These are phyloP conservation scores for Nylanderia fulva DNA, from an alignment of 1,140 invertebrate genomes.

Conservation along the genomic window DNA sequence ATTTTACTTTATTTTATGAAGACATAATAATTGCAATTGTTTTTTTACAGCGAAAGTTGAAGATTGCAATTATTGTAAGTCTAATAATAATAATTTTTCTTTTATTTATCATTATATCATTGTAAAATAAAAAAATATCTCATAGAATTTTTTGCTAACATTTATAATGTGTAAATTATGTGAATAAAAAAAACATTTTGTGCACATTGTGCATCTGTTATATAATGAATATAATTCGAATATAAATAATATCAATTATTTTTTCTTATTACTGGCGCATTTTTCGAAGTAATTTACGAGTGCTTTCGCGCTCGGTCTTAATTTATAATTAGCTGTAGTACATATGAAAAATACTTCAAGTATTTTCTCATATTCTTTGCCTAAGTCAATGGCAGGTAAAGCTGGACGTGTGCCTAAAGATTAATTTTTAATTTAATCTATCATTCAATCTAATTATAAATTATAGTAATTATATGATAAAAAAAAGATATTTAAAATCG, in stretches of 20 bases:
- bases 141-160: not conserved
- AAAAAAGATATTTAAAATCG: slow-evolving; percentile 34
- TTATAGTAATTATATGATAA: slow-evolving; percentile 8
- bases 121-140: slow-evolving; percentile 48
- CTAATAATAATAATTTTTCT: slow-evolving; percentile 79
- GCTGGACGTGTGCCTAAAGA: slow-evolving; percentile 88
- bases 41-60: slow-evolving; percentile 83
- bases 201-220: slow-evolving; percentile 56
- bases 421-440: slow-evolving; percentile 42
- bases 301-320: slow-evolving; percentile 88
- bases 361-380: slow-evolving; percentile 88
- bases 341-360: slow-evolving; percentile 91
- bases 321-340: slow-evolving; percentile 88
- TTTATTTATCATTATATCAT: slow-evolving; percentile 67
- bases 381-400: slow-evolving; percentile 89
- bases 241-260: slow-evolving; percentile 17
- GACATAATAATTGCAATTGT: slow-evolving; percentile 61
- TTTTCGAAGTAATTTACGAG: slow-evolving; percentile 81
- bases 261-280: slow-evolving; percentile 58
- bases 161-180: not conserved
- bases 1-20: not conserved
- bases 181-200: slow-evolving; percentile 70
- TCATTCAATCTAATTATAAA: not conserved
- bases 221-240: slow-evolving; percentile 51
- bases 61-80: slow-evolving; percentile 75